Evolutionary conservation across 2,113 vertebrate species (phyloP).

Genomic region (Bujurquina vittata): DNA sequence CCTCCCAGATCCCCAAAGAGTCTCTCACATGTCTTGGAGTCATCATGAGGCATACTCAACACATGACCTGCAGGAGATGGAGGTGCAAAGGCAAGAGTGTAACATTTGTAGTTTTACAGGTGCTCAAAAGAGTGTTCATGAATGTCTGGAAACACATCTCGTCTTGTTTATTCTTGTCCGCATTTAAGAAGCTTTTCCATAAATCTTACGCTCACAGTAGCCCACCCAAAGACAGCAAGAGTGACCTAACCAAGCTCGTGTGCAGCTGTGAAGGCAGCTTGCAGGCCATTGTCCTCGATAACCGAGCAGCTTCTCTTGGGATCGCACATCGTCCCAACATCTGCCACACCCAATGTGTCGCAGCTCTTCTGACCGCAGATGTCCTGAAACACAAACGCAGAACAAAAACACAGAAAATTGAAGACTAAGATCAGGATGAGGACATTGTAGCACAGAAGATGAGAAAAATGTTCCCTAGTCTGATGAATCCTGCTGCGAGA

Average conservation of each 20-base stretch:
- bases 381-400: constrained; percentile 80
- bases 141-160: not conserved
- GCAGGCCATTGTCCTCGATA: constrained; percentile 93
- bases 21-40: constrained; percentile 90
- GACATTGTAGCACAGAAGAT: too few relatives aligned
- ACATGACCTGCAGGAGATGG: constrained; percentile 85
- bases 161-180: not conserved
- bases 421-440: not conserved
- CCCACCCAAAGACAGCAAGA: not conserved
- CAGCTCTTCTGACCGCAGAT: constrained; percentile 93
- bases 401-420: not conserved
- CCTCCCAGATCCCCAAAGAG: constrained; percentile 87
- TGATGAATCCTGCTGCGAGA: not conserved
- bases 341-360: constrained; percentile 91
- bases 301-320: constrained; percentile 95
- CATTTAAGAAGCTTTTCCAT: not conserved
- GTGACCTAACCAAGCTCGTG: constrained; percentile 89
- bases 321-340: constrained; percentile 95
- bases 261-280: constrained; percentile 92
- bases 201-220: not conserved
- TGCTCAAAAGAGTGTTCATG: not conserved
- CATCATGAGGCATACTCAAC: constrained; percentile 95
- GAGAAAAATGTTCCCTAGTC: not conserved
- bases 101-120: not conserved
- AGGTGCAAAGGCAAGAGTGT: not conserved